Evolutionary conservation across 2,888 invertebrate genomes (phyloP).

Genomic region (Byasa hedistus): DNA sequence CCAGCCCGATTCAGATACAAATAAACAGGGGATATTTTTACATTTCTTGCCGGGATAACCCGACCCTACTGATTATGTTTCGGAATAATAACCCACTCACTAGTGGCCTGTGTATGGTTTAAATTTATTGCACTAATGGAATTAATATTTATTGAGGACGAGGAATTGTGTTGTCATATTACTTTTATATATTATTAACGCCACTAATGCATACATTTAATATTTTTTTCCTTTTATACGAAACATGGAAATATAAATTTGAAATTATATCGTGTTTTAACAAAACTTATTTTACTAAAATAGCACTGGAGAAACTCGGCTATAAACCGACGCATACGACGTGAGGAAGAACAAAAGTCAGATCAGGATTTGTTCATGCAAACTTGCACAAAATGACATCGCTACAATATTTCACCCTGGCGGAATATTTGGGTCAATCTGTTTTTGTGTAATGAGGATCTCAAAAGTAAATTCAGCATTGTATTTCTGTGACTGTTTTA

Average conservation of each 20-base stretch:
- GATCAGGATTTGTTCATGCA: conserved; percentile 64
- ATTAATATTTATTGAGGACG: background rate
- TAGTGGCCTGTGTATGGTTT: conserved; percentile 29
- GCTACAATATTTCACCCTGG: conserved; percentile 72
- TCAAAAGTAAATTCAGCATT: conserved; percentile 76
- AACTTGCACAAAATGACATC: conserved; percentile 74
- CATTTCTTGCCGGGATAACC: conserved; percentile 73
- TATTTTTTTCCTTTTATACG: too few species aligned
- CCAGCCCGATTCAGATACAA: conserved; percentile 76
- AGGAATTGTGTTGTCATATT: too few species aligned
- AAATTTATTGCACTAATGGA: conserved; percentile 14
- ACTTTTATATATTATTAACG: too few species aligned
- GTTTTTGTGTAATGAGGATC: conserved; percentile 76
- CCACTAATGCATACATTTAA: too few species aligned
- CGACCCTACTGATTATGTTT: conserved; percentile 78
- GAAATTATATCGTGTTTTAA: too few species aligned
- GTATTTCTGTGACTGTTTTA: conserved; percentile 70
- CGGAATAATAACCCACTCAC: conserved; percentile 66
- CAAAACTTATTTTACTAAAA: background rate
- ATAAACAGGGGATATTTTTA: conserved; percentile 79
- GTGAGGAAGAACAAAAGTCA: background rate
- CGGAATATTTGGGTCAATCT: conserved; percentile 77
- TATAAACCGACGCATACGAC: background rate
- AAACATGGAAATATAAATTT: too few species aligned
- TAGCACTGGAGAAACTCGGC: background rate